phyloP scores from a whole-genome alignment of 2,888 invertebrate species.

The Spilarctia lutea region DNA sequence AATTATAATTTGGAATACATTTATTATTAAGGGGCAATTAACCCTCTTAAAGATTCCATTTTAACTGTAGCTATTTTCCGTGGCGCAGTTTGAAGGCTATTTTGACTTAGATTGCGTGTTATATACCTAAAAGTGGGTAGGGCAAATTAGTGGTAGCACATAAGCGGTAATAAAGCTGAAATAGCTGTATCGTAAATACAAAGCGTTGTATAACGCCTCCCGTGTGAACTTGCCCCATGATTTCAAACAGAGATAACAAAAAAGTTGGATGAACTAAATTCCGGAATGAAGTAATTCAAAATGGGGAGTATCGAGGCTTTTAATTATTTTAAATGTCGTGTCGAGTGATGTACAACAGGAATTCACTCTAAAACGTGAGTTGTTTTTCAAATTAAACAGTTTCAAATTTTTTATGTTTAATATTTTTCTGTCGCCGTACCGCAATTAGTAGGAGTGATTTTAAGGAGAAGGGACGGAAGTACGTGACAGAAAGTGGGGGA shows the following conservation, averaged over 20 bases:
- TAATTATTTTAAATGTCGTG: slow-evolving; percentile 10
- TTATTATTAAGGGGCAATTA: slow-evolving; percentile 49
- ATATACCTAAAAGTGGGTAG: slow-evolving; percentile 53
- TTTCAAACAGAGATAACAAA: slow-evolving; percentile 62
- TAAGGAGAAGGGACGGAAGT: neutral
- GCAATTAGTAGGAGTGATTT: neutral
- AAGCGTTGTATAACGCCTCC: slow-evolving; percentile 68
- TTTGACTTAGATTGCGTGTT: slow-evolving; percentile 62
- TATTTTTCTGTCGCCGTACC: neutral
- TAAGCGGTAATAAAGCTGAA: slow-evolving; percentile 67
- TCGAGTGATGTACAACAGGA: slow-evolving; percentile 11
- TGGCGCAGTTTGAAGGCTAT: slow-evolving; percentile 52
- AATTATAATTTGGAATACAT: slow-evolving; percentile 15
- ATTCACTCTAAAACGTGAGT: neutral
- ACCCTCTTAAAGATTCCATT: slow-evolving; percentile 48
- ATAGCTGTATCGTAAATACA: slow-evolving; percentile 72
- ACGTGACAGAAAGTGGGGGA: neutral
- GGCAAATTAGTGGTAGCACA: slow-evolving; percentile 63
- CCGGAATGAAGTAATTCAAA: slow-evolving; percentile 25
- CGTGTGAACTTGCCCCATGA: slow-evolving; percentile 57
- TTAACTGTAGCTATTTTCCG: slow-evolving; percentile 48
- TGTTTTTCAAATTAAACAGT: neutral
- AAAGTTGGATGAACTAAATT: slow-evolving; percentile 59
- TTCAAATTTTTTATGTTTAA: neutral
- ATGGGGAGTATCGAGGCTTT: slow-evolving; percentile 27